Conservation (phyloP, 1,140 invertebrate species). For the Teleopsis dalmanni region DNA sequence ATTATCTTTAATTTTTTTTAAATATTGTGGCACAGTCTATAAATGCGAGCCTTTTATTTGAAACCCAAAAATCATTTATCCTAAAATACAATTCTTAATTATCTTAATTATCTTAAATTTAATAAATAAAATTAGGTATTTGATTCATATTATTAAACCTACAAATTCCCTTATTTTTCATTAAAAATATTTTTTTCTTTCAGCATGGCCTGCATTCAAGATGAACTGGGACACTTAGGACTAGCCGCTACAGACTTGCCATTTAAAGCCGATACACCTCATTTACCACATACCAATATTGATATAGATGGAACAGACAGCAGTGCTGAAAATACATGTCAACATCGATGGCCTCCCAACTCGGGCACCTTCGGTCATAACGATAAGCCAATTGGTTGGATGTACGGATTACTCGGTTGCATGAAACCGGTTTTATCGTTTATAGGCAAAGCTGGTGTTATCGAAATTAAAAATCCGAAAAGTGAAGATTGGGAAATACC, state of each 20-base stretch:
- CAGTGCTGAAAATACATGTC: slow-evolving; percentile 40
- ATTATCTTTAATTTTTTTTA: no score
- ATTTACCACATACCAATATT: slow-evolving; percentile 17
- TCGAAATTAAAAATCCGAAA: slow-evolving; percentile 39
- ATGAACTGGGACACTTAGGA: slow-evolving; percentile 54
- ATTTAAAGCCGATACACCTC: slow-evolving; percentile 39
- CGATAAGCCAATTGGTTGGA: slow-evolving; percentile 59
- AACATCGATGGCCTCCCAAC: slow-evolving; percentile 45
- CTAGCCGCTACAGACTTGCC: slow-evolving; percentile 41
- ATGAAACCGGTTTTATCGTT: slow-evolving; percentile 77
- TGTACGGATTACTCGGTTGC: slow-evolving; percentile 78
- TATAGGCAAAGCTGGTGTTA: slow-evolving; percentile 63
- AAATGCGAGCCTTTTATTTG: no score
- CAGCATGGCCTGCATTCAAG: slow-evolving; percentile 62
- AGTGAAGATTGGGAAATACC: slow-evolving; percentile 89
- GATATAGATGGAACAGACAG: slow-evolving; percentile 39
- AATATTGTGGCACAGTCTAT: no score
- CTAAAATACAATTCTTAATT: no score
- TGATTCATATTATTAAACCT: no score
- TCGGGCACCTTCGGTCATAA: slow-evolving; percentile 41
- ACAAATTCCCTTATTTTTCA: no score
- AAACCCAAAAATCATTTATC: no score
- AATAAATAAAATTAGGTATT: no score
- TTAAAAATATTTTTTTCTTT: slow-evolving; percentile 31
- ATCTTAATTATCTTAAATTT: no score